Evolutionary conservation across 2,888 invertebrate genomes (phyloP).

Genomic region (Poecilus cupreus): DNA sequence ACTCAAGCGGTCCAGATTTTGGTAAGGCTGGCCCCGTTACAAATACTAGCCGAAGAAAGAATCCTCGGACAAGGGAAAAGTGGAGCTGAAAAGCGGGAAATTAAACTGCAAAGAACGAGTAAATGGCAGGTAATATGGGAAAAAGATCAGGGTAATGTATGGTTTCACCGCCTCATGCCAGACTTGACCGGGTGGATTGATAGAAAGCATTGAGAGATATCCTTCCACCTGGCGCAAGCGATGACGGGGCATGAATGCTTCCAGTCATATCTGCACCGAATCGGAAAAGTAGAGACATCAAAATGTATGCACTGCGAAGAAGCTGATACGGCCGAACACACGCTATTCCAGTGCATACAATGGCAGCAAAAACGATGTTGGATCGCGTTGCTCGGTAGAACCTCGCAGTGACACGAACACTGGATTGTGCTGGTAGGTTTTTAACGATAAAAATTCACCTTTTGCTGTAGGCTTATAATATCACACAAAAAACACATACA

Average conservation of each 20-base stretch:
- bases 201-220: background rate
- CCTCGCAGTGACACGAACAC: no score
- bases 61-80: background rate
- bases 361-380: no score
- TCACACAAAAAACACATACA: no score
- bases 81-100: background rate
- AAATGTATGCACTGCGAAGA: background rate
- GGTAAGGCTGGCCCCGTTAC: background rate
- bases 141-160: background rate
- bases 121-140: background rate
- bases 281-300: background rate
- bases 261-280: background rate
- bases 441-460: no score
- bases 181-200: background rate
- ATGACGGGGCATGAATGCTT: slow-evolving; percentile 27
- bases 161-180: background rate
- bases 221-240: background rate
- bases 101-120: background rate
- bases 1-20: background rate
- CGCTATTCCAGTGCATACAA: background rate
- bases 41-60: background rate
- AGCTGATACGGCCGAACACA: slow-evolving; percentile 34
- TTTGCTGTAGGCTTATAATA: no score
- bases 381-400: no score
- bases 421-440: no score